phyloP scores from a whole-genome alignment of 1,140 invertebrate species.

The Drosophila pseudoananassae region DNA sequence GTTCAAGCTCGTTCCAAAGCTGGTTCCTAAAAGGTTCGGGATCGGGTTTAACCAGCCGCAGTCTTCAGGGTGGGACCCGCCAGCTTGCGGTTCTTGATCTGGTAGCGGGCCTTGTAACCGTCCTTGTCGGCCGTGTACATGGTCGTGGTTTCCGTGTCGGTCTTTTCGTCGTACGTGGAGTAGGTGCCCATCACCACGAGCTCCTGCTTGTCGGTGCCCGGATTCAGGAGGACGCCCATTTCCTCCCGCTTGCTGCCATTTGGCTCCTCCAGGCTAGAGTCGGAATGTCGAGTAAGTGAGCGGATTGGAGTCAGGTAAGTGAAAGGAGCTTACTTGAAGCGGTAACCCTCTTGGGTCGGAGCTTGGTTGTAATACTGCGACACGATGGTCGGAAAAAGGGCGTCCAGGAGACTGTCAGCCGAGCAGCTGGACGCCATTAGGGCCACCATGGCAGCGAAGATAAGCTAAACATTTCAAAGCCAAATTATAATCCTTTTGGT shows the following conservation, averaged over 20 bases:
- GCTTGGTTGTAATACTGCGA: background rate
- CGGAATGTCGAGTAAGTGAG: background rate
- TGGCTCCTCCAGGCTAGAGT: slow-evolving; percentile 8
- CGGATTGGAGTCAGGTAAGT: background rate
- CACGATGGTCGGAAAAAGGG: background rate
- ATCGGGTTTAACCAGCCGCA: background rate
- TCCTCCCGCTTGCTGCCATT: slow-evolving; percentile 76
- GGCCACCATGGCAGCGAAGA: background rate
- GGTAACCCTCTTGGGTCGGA: background rate
- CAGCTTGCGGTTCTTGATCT: slow-evolving; percentile 74
- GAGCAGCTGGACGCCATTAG: background rate
- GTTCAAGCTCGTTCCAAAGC: background rate
- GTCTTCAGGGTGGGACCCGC: background rate
- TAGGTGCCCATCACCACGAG: slow-evolving; percentile 77
- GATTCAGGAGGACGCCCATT: slow-evolving; percentile 73
- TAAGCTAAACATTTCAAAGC: background rate
- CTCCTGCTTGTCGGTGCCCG: slow-evolving; percentile 66
- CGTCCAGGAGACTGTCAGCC: background rate
- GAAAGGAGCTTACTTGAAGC: background rate
- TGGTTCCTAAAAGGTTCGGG: background rate
- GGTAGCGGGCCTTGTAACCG: slow-evolving; percentile 69
- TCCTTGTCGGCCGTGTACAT: slow-evolving; percentile 82
- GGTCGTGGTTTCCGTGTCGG: slow-evolving; percentile 65
- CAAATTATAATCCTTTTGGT: background rate
- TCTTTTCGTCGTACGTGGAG: slow-evolving; percentile 64